Percentiles rank a stretch among this genome's conserved stretches.
phyloP scores from a whole-genome alignment of 2,113 vertebrate genomes.

The Dinomys branickii region DNA sequence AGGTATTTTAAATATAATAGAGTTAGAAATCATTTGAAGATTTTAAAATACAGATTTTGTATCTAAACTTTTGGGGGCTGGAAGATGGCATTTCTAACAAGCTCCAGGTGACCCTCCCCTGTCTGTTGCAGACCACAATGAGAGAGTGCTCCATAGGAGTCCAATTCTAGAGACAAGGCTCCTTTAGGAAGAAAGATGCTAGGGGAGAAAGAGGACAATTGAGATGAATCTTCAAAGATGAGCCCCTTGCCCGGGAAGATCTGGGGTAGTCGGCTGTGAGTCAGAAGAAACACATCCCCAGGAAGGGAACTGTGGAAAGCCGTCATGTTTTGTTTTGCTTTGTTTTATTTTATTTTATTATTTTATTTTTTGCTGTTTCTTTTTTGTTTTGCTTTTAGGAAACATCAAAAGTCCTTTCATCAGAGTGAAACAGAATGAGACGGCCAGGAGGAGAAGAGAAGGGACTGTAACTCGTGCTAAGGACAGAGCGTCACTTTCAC shows the following conservation, averaged over 20 bases:
- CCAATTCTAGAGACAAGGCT: neutral
- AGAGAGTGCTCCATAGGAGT: rapidly evolving
- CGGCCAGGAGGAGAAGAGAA: neutral
- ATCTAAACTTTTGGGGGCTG: neutral
- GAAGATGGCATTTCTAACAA: neutral
- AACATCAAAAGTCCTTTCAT: neutral
- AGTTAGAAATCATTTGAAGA: neutral
- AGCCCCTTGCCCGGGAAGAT: neutral
- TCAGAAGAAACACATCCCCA: neutral
- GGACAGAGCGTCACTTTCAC: neutral
- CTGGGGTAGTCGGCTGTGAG: neutral
- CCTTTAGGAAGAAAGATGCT: neutral
- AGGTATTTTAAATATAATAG: neutral
- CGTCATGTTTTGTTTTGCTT: neutral
- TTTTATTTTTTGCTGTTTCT: neutral
- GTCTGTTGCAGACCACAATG: rapidly evolving
- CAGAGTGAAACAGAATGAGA: neutral
- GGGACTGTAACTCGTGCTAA: too few relatives aligned
- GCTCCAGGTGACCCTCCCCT: neutral
- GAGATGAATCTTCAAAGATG: neutral
- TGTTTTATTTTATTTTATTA: neutral
- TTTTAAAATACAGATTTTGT: neutral
- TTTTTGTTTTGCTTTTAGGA: neutral
- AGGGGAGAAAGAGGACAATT: neutral
- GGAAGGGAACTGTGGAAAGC: rapidly evolving